These are phyloP conservation scores for Clitarchus hookeri DNA, from an alignment of 2,888 invertebrate genomes.

Conservation along the genomic window DNA sequence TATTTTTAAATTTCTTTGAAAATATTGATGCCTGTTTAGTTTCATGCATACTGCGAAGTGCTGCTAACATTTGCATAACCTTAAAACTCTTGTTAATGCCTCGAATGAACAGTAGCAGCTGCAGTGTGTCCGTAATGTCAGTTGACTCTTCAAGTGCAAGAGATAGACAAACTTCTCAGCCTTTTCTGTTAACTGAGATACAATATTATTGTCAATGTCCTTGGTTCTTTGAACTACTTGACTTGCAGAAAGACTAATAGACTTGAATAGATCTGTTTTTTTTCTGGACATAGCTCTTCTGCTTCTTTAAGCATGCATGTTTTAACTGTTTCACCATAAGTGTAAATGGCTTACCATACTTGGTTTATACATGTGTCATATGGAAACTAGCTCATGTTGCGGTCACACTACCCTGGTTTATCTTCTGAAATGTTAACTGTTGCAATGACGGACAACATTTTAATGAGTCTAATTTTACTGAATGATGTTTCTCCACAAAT, in stretches of 20 bases:
- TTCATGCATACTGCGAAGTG: constrained; percentile 19
- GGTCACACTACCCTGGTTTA: background rate
- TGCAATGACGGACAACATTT: background rate
- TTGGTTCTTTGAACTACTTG: background rate
- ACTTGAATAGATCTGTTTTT: constrained; percentile 11
- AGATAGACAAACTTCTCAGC: background rate
- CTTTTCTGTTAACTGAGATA: background rate
- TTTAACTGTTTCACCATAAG: constrained; percentile 21
- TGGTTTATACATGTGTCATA: constrained; percentile 21
- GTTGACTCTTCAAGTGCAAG: constrained; percentile 23
- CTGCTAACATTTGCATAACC: background rate
- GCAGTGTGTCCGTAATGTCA: background rate
- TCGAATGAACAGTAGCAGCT: background rate
- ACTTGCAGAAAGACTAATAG: background rate
- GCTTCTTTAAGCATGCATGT: constrained; percentile 16
- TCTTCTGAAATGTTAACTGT: background rate
- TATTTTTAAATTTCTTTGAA: background rate
- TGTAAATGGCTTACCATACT: background rate
- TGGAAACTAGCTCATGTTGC: background rate
- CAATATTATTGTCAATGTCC: constrained; percentile 10
- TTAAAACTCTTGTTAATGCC: background rate
- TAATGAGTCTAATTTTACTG: constrained; percentile 16
- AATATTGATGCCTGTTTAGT: constrained; percentile 17
- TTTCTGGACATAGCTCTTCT: constrained; percentile 24
- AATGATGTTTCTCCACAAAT: background rate